phyloP scores from a whole-genome alignment of 2,113 vertebrate species.

The Bubo bubo region DNA sequence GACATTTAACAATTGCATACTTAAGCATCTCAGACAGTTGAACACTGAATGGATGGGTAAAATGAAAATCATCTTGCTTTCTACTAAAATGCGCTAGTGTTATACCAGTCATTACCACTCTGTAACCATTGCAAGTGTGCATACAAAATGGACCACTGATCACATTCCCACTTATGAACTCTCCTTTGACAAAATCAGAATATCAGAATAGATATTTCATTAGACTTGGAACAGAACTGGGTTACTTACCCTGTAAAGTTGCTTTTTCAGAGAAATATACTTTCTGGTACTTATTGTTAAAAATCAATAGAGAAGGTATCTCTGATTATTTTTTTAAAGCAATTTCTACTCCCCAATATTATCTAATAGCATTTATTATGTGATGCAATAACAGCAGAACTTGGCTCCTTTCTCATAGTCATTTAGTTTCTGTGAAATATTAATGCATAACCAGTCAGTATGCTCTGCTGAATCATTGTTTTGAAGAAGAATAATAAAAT shows the following conservation, averaged over 20 bases:
- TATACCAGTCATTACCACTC: background rate
- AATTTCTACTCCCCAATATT: background rate
- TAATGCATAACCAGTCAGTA: background rate
- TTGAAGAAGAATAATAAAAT: background rate
- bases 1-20: background rate
- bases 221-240: background rate
- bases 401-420: background rate
- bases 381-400: background rate
- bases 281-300: background rate
- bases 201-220: background rate
- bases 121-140: rapidly evolving
- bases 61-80: background rate
- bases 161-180: background rate
- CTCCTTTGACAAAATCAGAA: background rate
- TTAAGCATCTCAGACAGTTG: background rate
- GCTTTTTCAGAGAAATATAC: background rate
- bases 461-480: slow-evolving; percentile 2
- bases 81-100: background rate
- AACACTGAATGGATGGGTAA: background rate
- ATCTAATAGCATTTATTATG: background rate
- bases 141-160: background rate
- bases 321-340: background rate
- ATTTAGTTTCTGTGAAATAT: background rate
- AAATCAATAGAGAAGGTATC: background rate
- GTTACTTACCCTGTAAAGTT: background rate